phyloP scores from a whole-genome alignment of 2,888 invertebrate species.

The Coenonympha glycerion region DNA sequence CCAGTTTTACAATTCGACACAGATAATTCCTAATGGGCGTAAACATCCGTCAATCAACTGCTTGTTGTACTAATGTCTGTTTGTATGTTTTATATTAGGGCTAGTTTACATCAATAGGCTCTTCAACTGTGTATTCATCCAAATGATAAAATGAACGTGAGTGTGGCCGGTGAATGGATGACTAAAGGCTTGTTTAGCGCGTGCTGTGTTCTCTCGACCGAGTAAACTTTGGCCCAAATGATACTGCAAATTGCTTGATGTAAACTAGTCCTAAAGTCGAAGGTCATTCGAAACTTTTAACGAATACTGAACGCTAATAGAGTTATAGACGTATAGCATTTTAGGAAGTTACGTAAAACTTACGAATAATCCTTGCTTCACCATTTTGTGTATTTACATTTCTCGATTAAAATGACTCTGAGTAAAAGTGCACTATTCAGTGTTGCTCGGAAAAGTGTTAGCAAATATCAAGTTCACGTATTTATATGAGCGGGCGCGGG shows the following conservation, averaged over 20 bases:
- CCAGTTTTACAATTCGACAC: constrained; percentile 38
- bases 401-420: constrained; percentile 37
- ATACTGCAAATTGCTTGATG: neutral
- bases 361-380: constrained; percentile 57
- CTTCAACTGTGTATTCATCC: too few relatives aligned
- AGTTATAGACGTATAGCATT: neutral
- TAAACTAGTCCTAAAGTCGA: neutral
- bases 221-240: neutral
- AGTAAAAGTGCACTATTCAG: constrained; percentile 62
- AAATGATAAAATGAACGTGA: neutral
- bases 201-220: neutral
- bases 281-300: neutral
- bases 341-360: constrained; percentile 34
- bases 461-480: constrained; percentile 67
- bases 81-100: too few relatives aligned
- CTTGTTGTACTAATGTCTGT: constrained; percentile 17
- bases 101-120: constrained; percentile 18
- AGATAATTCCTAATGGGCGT: constrained; percentile 34
- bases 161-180: neutral
- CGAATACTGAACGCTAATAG: neutral
- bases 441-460: constrained; percentile 62
- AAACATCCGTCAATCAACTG: constrained; percentile 37
- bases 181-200: constrained; percentile 7
- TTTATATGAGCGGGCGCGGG: constrained; percentile 61
- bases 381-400: constrained; percentile 55